phyloP scores from a whole-genome alignment of 2,888 invertebrate genomes.

The Xanthostigma xanthostigma region DNA sequence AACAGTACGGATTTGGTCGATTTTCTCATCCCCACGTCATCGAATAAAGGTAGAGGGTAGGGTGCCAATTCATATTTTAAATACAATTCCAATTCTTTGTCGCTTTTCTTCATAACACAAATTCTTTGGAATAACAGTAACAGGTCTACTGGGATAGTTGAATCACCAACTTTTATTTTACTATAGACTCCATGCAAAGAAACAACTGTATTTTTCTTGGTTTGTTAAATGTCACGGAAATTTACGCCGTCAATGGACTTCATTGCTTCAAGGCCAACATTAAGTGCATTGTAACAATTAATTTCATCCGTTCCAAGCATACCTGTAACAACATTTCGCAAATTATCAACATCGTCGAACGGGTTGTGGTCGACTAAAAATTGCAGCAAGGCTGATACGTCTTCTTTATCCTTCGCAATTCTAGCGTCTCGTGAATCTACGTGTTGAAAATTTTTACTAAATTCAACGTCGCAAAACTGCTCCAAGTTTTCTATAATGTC shows the following conservation, averaged over 20 bases:
- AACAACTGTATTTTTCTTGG: conserved; percentile 11
- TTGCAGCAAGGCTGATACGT: neutral
- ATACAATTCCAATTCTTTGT: no score
- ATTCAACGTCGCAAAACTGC: neutral
- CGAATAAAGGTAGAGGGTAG: neutral
- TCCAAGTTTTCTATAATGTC: neutral
- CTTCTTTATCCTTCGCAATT: no score
- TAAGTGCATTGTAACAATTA: conserved; percentile 9
- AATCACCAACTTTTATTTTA: conserved; percentile 7
- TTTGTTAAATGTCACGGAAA: conserved; percentile 8
- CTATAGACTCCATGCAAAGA: conserved; percentile 8
- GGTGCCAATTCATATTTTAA: conserved; percentile 2
- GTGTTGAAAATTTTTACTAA: neutral
- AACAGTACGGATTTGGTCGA: neutral
- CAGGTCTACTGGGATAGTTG: no score
- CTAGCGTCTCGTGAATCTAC: neutral
- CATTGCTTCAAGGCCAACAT: conserved; percentile 9
- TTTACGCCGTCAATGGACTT: neutral
- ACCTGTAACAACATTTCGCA: conserved; percentile 5
- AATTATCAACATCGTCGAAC: neutral
- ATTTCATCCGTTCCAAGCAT: conserved; percentile 6
- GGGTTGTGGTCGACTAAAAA: neutral
- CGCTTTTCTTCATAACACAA: no score
- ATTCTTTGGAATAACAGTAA: neutral
- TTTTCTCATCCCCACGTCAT: neutral